Percentiles rank a stretch among this genome's conserved stretches.
phyloP scores from a whole-genome alignment of 2,888 invertebrate species.

The Dyspetes luteomarginatus region DNA sequence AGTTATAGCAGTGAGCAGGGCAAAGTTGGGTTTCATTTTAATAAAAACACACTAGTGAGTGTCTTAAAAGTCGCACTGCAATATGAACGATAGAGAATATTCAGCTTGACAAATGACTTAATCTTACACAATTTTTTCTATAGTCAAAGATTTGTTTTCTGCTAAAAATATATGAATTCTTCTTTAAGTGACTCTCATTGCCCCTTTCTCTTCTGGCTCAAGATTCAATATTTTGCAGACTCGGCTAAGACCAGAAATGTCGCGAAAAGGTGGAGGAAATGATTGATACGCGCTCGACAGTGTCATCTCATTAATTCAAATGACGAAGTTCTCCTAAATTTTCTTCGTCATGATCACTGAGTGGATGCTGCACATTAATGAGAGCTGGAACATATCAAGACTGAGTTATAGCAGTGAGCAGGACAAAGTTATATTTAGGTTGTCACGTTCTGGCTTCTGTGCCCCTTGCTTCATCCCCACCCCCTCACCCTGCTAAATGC shows the following conservation, averaged over 20 bases:
- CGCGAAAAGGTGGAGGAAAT: constrained; percentile 64
- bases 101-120: not conserved
- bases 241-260: constrained; percentile 6
- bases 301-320: constrained; percentile 73
- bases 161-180: not conserved
- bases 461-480: not conserved
- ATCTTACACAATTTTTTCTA: not conserved
- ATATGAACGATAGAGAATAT: too few species aligned
- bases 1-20: too few species aligned
- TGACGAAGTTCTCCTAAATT: constrained; percentile 63
- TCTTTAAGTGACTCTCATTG: not conserved
- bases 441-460: constrained; percentile 61
- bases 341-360: constrained; percentile 53
- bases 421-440: constrained; percentile 62
- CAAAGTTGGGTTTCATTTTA: constrained; percentile 63
- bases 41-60: too few species aligned
- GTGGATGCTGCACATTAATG: constrained; percentile 21
- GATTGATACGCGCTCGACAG: constrained; percentile 76
- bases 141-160: not conserved
- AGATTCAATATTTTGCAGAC: not conserved
- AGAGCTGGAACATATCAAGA: not conserved
- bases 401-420: not conserved
- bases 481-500: constrained; percentile 60
- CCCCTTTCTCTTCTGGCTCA: not conserved
- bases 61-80: too few species aligned